These are phyloP conservation scores for Meriones unguiculatus DNA, from an alignment of 2,113 vertebrate genomes.

Conservation along the genomic window DNA sequence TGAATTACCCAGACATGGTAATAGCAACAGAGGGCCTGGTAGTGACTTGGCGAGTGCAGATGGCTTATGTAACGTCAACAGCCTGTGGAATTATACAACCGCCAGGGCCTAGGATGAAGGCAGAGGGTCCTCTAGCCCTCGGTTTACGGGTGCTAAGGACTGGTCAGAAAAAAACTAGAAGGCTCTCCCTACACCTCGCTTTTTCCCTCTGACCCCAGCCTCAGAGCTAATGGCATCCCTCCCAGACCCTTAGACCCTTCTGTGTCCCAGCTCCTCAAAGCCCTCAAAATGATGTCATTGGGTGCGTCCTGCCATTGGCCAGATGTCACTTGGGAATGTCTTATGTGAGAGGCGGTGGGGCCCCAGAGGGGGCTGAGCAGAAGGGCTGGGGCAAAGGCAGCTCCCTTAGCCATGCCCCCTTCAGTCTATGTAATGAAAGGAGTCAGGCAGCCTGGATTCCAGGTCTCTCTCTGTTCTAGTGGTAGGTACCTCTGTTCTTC, in stretches of 20 bases:
- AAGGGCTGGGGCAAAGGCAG: neutral
- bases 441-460: neutral
- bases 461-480: neutral
- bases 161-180: slow-evolving; percentile 46
- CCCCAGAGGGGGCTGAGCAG: neutral
- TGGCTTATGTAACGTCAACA: slow-evolving; percentile 76
- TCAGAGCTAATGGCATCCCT: slow-evolving; percentile 44
- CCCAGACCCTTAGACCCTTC: neutral
- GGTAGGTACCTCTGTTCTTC: neutral
- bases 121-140: slow-evolving; percentile 40
- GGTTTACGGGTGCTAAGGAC: slow-evolving; percentile 30
- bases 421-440: neutral
- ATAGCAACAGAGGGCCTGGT: neutral
- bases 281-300: slow-evolving; percentile 70
- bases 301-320: slow-evolving; percentile 14
- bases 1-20: slow-evolving; percentile 11
- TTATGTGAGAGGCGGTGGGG: accelerated
- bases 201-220: slow-evolving; percentile 3
- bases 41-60: slow-evolving; percentile 54
- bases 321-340: slow-evolving; percentile 43
- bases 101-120: slow-evolving; percentile 29
- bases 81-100: slow-evolving; percentile 81
- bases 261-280: slow-evolving; percentile 41
- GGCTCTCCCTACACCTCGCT: neutral
- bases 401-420: neutral